Base-by-base conservation (phyloP, 53 echinoderm and acorn worm genomes). In the Zoroaster sp. region DNA sequence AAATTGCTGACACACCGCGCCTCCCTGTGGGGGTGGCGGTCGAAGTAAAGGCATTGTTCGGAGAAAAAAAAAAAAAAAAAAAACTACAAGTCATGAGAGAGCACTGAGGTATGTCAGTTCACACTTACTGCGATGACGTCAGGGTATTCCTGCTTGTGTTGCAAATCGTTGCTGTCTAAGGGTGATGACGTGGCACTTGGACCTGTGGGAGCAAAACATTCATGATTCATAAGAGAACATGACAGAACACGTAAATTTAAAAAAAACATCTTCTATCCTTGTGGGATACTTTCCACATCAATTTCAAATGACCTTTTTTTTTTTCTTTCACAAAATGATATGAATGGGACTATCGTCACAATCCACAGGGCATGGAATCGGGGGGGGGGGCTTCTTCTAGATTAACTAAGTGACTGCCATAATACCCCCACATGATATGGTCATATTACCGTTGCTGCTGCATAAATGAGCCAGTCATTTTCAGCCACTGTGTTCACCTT, bases 101-200 rank as follows among this genome's bases (percentile, higher is more conserved):
- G 10, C 63, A 28, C 63, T 23, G 74, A 23, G 21, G 31, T 53
- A 34, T 30, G 3, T 51, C 47, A 77, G 12, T 28, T 85, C 17
- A 36, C 36, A 71, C 85, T 85, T 85, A 85, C 85, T 45, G 21
- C 32, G 35, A 10, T 71, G 32, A 71, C 46, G 37, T 85, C 85
- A 36, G 69, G 71, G 20, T 47, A 70, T 21, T 10, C 7, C 21
- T 69, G 34, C 2, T 11, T 17, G 1, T 3, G 35, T 21, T 69
- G 70, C 7, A 31, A 2, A 12, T 46, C 85, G 35, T 70, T 46
- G 34, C n/a, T 12, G 85, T 85, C 85, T 21, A 85, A 49, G 15
- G 85, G 85, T 5, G 85, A 85, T 71, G 85, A 85, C 85, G 71
- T 85, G 51, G 85, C 85, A 45, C 71, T 49, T 5, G 85, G 85